Conservation (phyloP, 2,888 invertebrate species). For the Lomographa bimaculata region DNA sequence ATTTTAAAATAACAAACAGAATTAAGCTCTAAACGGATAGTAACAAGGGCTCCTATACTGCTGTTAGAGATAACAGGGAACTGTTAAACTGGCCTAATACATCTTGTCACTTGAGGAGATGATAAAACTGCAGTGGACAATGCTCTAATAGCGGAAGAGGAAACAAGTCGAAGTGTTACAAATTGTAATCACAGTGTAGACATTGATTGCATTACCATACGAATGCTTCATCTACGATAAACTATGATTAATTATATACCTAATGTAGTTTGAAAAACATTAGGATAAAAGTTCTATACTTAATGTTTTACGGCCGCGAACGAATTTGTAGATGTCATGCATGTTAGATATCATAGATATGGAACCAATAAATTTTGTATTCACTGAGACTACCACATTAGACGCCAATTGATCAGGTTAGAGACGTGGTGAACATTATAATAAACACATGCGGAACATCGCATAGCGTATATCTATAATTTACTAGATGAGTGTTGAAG, state of each 20-base stretch:
- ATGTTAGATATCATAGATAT: too few relatives aligned
- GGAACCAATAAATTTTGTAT: too few relatives aligned
- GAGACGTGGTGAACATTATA: slow-evolving; percentile 35
- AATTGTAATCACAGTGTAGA: too few relatives aligned
- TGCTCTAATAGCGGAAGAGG: slow-evolving; percentile 61
- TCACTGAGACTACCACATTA: too few relatives aligned
- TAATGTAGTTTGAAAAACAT: too few relatives aligned
- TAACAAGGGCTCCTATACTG: slow-evolving; percentile 41
- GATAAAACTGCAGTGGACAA: slow-evolving; percentile 70
- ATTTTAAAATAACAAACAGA: slow-evolving; percentile 50
- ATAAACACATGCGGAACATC: slow-evolving; percentile 27
- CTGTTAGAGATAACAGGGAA: slow-evolving; percentile 31
- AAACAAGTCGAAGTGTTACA: slow-evolving; percentile 50
- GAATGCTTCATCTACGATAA: too few relatives aligned
- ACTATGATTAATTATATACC: too few relatives aligned
- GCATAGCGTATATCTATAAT: slow-evolving; percentile 20
- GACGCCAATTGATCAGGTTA: slow-evolving; percentile 1
- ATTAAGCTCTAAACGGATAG: slow-evolving; percentile 59
- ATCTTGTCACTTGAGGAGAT: slow-evolving; percentile 69
- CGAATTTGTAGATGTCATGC: too few relatives aligned
- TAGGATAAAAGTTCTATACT: too few relatives aligned
- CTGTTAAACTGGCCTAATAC: slow-evolving; percentile 64
- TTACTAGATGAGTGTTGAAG: slow-evolving; percentile 36
- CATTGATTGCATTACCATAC: too few relatives aligned
- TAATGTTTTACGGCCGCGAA: too few relatives aligned